Conservation (phyloP, 2,113 vertebrate genomes). For the Dunckerocampus dactyliophorus region DNA sequence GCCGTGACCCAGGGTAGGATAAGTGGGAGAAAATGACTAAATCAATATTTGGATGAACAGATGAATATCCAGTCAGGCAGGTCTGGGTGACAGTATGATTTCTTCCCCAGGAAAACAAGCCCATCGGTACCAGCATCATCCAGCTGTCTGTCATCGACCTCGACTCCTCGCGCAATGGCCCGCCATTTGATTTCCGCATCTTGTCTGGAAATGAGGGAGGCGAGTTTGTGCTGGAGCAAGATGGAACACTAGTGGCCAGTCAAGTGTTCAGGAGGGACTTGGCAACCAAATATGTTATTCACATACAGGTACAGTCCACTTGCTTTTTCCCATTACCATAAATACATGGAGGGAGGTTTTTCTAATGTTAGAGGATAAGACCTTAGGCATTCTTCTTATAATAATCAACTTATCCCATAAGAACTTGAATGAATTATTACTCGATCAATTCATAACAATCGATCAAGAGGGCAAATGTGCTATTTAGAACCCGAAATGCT, state of each 20-base stretch:
- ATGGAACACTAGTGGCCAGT: constrained; percentile 84
- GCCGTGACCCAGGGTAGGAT: too few species aligned
- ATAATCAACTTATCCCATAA: neutral
- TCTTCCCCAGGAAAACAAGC: constrained; percentile 88
- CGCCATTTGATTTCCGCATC: constrained; percentile 88
- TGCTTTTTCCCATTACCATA: neutral
- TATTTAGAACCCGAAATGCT: too few species aligned
- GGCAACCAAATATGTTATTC: constrained; percentile 81
- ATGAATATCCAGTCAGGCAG: neutral
- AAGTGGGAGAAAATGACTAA: neutral
- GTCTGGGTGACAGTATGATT: neutral
- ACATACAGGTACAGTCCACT: constrained; percentile 79
- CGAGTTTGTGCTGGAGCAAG: constrained; percentile 84
- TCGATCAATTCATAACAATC: too few species aligned
- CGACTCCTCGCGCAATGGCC: constrained; percentile 93
- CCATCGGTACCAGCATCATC: constrained; percentile 88
- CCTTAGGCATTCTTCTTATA: neutral
- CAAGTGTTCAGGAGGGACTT: constrained; percentile 83
- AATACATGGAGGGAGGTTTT: neutral
- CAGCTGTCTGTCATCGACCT: constrained; percentile 90
- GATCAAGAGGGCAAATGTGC: too few species aligned
- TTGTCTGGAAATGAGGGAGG: constrained; percentile 88
- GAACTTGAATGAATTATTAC: too few species aligned
- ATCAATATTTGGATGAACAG: neutral
- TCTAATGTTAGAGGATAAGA: neutral